phyloP scores from a whole-genome alignment of 2,888 invertebrate genomes.

The Danaus chrysippus region DNA sequence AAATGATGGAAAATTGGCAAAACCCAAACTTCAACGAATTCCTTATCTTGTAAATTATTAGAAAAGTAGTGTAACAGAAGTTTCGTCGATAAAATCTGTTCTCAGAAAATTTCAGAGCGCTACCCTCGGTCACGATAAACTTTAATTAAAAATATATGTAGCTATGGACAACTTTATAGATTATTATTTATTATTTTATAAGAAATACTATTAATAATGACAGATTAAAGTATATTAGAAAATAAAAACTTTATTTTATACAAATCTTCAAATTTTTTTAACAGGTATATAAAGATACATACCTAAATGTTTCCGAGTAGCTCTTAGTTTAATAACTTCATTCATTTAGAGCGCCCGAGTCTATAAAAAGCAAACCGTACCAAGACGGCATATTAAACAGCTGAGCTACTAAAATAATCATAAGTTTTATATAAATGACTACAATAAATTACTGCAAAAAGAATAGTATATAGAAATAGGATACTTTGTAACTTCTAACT shows the following conservation, averaged over 20 bases:
- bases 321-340: conserved; percentile 11
- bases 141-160: conserved; percentile 29
- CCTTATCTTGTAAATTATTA: conserved; percentile 29
- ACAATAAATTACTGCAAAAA: too few species aligned
- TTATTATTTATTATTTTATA: not conserved
- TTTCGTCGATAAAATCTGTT: conserved; percentile 33
- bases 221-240: too few species aligned
- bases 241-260: too few species aligned
- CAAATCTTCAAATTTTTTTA: not conserved
- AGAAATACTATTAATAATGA: too few species aligned
- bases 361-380: conserved; percentile 15
- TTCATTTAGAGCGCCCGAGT: conserved; percentile 10
- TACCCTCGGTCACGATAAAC: conserved; percentile 28
- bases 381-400: conserved; percentile 15
- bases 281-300: not conserved
- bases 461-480: too few species aligned
- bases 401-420: not conserved
- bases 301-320: too few species aligned
- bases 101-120: conserved; percentile 31
- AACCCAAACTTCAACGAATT: conserved; percentile 17
- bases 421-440: not conserved
- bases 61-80: conserved; percentile 31
- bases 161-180: conserved; percentile 8
- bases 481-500: too few species aligned
- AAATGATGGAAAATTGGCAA: conserved; percentile 10